Conservation (phyloP, 2,113 vertebrate genomes). For the Hipposideros armiger region DNA sequence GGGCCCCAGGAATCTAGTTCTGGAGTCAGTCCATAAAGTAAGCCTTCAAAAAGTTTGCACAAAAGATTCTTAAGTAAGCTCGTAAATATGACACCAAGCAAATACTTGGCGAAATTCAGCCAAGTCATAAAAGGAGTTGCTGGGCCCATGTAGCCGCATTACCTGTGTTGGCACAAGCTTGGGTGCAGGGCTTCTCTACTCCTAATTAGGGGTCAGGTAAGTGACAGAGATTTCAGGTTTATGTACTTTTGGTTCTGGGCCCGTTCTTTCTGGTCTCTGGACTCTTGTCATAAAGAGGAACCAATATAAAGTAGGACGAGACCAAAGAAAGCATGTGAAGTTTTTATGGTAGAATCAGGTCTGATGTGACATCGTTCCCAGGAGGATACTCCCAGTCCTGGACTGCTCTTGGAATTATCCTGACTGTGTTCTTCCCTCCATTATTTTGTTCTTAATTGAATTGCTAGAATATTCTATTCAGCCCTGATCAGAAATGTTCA, state of each 20-base stretch:
- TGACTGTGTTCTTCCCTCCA: neutral
- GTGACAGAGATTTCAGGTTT: slow-evolving; percentile 79
- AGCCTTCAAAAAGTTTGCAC: slow-evolving; percentile 82
- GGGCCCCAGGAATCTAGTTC: slow-evolving; percentile 76
- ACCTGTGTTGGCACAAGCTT: slow-evolving; percentile 78
- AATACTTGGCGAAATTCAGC: slow-evolving; percentile 83
- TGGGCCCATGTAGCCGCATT: slow-evolving; percentile 76
- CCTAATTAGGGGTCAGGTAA: slow-evolving; percentile 81
- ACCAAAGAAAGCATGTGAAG: slow-evolving; percentile 75
- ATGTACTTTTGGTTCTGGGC: slow-evolving; percentile 80
- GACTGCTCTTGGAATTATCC: neutral
- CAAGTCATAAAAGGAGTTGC: slow-evolving; percentile 77
- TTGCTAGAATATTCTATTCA: neutral
- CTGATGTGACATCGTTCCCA: neutral
- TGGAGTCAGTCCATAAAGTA: slow-evolving; percentile 77
- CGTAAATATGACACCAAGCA: slow-evolving; percentile 85
- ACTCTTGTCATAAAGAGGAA: slow-evolving; percentile 70
- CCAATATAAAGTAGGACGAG: slow-evolving; percentile 70
- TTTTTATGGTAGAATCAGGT: slow-evolving; percentile 70
- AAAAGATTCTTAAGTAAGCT: slow-evolving; percentile 85
- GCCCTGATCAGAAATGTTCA: neutral
- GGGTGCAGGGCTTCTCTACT: slow-evolving; percentile 42
- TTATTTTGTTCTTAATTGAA: slow-evolving; percentile 26
- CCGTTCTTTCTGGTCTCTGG: slow-evolving; percentile 75
- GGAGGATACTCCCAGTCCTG: neutral